Percentiles rank a stretch among this genome's conserved stretches.
These are phyloP conservation scores for Asteroscopus sphinx DNA, from an alignment of 2,888 invertebrate species.

Conservation along the genomic window DNA sequence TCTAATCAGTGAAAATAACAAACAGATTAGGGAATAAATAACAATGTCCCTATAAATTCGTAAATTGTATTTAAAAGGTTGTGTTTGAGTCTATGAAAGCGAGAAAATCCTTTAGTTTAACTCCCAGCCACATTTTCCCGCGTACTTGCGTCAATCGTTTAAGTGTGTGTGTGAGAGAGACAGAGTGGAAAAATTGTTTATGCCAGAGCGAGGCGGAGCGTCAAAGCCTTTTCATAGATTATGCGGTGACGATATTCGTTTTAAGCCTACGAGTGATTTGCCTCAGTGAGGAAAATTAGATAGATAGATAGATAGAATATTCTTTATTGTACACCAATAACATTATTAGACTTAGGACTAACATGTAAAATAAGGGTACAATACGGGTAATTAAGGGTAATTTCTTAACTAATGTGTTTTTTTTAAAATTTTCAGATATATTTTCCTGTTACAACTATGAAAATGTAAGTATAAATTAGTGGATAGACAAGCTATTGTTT, in stretches of 20 bases:
- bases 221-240: slow-evolving; percentile 73
- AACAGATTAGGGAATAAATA: slow-evolving; percentile 13
- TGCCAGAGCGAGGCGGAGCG: slow-evolving; percentile 63
- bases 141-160: slow-evolving; percentile 72
- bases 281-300: slow-evolving; percentile 51
- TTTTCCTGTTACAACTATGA: slow-evolving; percentile 13
- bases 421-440: slow-evolving; percentile 31
- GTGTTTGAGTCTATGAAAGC: slow-evolving; percentile 54
- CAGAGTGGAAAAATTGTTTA: slow-evolving; percentile 51
- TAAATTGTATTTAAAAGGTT: slow-evolving; percentile 43
- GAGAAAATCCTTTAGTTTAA: slow-evolving; percentile 67
- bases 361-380: too few relatives aligned
- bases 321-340: too few relatives aligned
- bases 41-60: slow-evolving; percentile 19
- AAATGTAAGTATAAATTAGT: slow-evolving; percentile 30
- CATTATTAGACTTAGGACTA: too few relatives aligned
- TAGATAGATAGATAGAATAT: too few relatives aligned
- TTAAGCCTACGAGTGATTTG: slow-evolving; percentile 26
- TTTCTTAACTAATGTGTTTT: not conserved
- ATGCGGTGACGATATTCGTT: slow-evolving; percentile 15
- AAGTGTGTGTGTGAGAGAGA: slow-evolving; percentile 66
- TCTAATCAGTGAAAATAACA: slow-evolving; percentile 10
- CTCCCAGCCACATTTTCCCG: slow-evolving; percentile 71
- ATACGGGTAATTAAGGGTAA: too few relatives aligned
- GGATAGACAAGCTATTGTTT: slow-evolving; percentile 7